phyloP scores from a whole-genome alignment of 1,140 invertebrate genomes.

The Nasonia vitripennis region DNA sequence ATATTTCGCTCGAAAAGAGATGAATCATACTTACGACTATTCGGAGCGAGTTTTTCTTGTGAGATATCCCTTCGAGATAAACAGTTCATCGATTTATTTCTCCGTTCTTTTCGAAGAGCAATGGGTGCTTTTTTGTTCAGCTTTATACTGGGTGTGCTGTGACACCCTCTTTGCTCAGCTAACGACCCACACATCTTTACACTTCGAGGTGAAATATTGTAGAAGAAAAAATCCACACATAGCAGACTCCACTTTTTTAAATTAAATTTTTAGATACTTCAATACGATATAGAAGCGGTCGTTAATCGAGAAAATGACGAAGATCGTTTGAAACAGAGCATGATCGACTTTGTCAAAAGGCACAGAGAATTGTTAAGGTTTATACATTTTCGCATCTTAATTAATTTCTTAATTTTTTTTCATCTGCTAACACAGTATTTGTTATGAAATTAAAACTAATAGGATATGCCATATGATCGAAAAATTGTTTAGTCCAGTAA shows the following conservation, averaged over 20 bases:
- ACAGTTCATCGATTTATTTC: background rate
- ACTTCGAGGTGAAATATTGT: background rate
- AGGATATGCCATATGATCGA: background rate
- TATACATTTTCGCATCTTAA: background rate
- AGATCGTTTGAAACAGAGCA: background rate
- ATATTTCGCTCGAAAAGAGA: background rate
- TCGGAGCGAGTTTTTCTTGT: background rate
- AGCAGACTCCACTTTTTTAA: too few relatives aligned
- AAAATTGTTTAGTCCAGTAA: background rate
- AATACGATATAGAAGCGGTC: background rate
- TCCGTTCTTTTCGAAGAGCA: background rate
- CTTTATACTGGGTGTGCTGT: background rate
- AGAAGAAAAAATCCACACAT: too few relatives aligned
- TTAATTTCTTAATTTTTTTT: background rate
- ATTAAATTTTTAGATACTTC: background rate
- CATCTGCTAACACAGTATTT: background rate
- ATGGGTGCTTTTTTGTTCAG: background rate
- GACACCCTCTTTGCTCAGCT: background rate
- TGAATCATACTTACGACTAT: background rate
- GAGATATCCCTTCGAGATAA: background rate
- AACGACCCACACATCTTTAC: background rate
- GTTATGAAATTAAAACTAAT: background rate
- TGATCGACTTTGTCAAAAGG: background rate
- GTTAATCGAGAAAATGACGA: conserved; percentile 1
- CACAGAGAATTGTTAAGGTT: conserved; percentile 2